Conservation (phyloP, 1,140 invertebrate genomes). For the Spodoptera frugiperda region DNA sequence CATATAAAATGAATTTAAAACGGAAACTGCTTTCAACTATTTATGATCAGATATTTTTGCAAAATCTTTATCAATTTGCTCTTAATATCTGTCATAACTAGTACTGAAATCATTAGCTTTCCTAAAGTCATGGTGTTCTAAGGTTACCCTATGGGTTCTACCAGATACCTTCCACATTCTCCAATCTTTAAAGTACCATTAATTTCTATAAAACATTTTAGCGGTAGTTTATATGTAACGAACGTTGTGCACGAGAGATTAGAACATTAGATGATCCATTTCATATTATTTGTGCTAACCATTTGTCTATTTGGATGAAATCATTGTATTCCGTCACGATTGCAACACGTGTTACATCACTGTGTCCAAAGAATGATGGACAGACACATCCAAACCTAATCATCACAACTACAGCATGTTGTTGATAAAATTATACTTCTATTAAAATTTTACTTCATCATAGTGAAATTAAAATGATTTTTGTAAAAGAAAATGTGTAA, state of each 20-base stretch:
- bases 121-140: slow-evolving; percentile 49
- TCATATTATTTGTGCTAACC: slow-evolving; percentile 51
- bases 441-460: background rate
- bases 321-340: slow-evolving; percentile 26
- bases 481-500: slow-evolving; percentile 20
- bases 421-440: slow-evolving; percentile 7
- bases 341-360: slow-evolving; percentile 40
- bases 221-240: slow-evolving; percentile 13
- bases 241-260: slow-evolving; percentile 40
- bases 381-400: slow-evolving; percentile 32
- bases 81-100: slow-evolving; percentile 41
- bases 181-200: slow-evolving; percentile 38
- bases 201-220: slow-evolving; percentile 44
- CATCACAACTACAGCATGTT: slow-evolving; percentile 28
- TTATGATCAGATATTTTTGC: slow-evolving; percentile 22
- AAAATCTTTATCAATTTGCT: background rate
- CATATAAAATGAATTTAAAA: slow-evolving; percentile 52
- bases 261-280: slow-evolving; percentile 43
- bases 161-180: slow-evolving; percentile 46
- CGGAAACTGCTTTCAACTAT: slow-evolving; percentile 35
- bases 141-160: slow-evolving; percentile 48
- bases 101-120: slow-evolving; percentile 53
- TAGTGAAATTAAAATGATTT: background rate
- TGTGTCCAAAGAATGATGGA: slow-evolving; percentile 20
- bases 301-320: slow-evolving; percentile 42